A percentile compares a stretch with the other conserved stretches of the same genome.
These are phyloP conservation scores for Hippocampus abdominalis DNA, from an alignment of 2,113 vertebrate genomes.

Conservation along the genomic window DNA sequence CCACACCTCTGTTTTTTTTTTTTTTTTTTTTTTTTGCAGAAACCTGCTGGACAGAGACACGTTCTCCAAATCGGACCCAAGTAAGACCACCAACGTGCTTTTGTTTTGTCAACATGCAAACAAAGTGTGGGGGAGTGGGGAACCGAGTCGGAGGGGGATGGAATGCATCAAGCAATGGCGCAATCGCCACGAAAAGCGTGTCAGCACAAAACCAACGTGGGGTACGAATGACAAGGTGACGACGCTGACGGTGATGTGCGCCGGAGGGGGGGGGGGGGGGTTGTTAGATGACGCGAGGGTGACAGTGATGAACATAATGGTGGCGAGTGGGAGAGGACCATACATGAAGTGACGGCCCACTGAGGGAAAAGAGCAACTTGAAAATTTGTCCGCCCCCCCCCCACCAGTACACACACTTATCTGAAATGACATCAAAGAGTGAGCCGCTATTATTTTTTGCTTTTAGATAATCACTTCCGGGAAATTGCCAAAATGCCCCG, in stretches of 20 bases:
- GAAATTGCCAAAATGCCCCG: constrained; percentile 35
- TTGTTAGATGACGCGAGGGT: not conserved
- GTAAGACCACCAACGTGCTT: constrained; percentile 68
- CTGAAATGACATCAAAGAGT: constrained; percentile 43
- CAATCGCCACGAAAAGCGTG: not conserved
- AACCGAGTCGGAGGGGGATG: not conserved
- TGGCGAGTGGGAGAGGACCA: constrained; percentile 1
- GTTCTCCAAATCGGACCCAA: constrained; percentile 93
- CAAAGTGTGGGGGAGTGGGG: not conserved
- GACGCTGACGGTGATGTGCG: constrained; percentile 31
- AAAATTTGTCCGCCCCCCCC: not conserved
- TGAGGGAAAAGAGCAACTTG: constrained; percentile 6
- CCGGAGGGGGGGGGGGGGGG: too few species aligned
- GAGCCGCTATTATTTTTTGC: constrained; percentile 33
- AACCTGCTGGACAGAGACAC: constrained; percentile 91
- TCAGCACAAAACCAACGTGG: constrained; percentile 26
- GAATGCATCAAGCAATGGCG: not conserved
- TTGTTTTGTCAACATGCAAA: not conserved
- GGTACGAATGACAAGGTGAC: constrained; percentile 27
- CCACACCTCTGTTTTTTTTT: constrained; percentile 36
- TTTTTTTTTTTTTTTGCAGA: constrained; percentile 64
- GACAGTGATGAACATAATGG: constrained; percentile 10
- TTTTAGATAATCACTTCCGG: constrained; percentile 17
- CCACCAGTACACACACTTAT: not conserved
- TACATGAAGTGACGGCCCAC: constrained; percentile 21